Conservation (phyloP, 2,797 vertebrate species). For the Myotis vivesi region DNA sequence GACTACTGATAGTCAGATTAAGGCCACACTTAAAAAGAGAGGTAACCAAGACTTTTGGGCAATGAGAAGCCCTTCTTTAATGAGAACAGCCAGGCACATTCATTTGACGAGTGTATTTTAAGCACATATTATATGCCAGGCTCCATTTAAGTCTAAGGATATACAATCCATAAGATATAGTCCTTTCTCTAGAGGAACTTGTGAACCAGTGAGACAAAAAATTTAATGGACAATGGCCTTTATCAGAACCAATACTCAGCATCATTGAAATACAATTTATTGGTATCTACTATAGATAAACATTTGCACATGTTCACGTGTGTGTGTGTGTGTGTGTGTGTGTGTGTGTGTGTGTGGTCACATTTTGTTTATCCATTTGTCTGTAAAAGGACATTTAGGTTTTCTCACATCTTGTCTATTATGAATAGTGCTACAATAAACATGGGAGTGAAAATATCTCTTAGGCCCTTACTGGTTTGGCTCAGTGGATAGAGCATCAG, state of each 20-base stretch:
- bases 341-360: background rate
- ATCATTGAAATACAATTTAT: background rate
- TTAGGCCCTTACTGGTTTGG: background rate
- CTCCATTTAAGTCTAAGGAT: background rate
- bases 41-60: background rate
- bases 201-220: slow-evolving; percentile 16
- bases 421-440: background rate
- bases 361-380: background rate
- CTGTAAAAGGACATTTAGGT: background rate
- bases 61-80: background rate
- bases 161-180: background rate
- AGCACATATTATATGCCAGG: background rate
- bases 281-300: background rate
- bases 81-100: background rate
- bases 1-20: background rate
- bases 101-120: background rate
- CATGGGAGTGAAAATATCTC: background rate
- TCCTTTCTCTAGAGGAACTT: background rate
- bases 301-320: background rate
- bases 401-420: background rate
- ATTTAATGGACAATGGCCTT: background rate
- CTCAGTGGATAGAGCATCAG: too few relatives aligned
- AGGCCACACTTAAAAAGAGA: background rate
- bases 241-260: background rate
- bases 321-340: background rate